Base-by-base conservation (phyloP, 2,797 vertebrate species). In the Momotus momota region DNA sequence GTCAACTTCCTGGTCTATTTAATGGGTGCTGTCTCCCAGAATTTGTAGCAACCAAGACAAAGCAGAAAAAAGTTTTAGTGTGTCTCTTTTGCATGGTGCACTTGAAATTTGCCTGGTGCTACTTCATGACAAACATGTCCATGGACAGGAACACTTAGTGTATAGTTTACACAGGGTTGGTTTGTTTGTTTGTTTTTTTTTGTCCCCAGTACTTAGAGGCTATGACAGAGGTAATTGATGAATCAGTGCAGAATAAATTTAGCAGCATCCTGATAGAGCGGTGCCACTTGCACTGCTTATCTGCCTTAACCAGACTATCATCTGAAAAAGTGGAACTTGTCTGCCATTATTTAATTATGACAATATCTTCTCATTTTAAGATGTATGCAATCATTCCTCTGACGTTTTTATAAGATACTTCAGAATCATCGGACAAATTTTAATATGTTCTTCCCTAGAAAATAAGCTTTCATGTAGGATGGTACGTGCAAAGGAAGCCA, bases 241-340 rank as follows among this genome's bases (percentile, higher is more conserved):
- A 75, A 72, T 81, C 23, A 23, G 25, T 83, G 73, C 80, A 46
- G 65, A 57, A 74, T 65, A 25, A 22, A 13, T 78, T 92, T 91
- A 86, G 79, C 82, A 85, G 74, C 27, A 20, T 33, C 55, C 43
- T 55, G 81, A 85, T 55, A 65, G 87, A 93, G 40, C 60, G 65
- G 27, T 61, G 79, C 81, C n/a, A 81, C 43, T 19, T 61, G 46
- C 15, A 19, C 69, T 80, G 61, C 95, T 96, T 94, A 89, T 94
- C 81, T 91, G 65, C 35, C 65, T 80, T 75, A 49, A 81, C 46
- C 86, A 91, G 86, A 33, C 88, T 78, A 18, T 81, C 31, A 26
- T 7, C 14, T 7, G 81, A 81, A 89, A 85, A 90, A 67, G 72
- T 87, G 49, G 78, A 87, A 82, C 75, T 97, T 75, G 49, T 79